These are phyloP conservation scores for Chamaetylas fuelleborni DNA, from an alignment of 2,113 vertebrate genomes.

Conservation along the genomic window DNA sequence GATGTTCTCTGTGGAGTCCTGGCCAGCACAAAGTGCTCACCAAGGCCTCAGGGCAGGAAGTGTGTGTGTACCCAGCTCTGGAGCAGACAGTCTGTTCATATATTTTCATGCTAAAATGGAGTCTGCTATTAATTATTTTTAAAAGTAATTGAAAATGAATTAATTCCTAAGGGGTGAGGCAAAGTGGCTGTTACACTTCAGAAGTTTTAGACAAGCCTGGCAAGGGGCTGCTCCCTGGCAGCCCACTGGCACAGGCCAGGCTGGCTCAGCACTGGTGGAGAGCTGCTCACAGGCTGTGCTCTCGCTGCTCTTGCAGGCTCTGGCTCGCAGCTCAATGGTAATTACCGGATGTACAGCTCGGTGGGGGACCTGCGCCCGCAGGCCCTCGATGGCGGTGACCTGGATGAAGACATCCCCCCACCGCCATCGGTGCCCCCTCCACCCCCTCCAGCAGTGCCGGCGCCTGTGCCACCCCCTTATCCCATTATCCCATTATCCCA, in stretches of 20 bases:
- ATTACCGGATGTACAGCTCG: slow-evolving; percentile 75
- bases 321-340: slow-evolving; percentile 71
- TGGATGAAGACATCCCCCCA: slow-evolving; percentile 81
- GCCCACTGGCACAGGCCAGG: no score
- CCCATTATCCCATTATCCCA: no score
- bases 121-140: neutral
- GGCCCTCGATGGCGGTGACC: slow-evolving; percentile 38
- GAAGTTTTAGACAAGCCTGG: neutral
- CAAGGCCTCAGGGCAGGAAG: neutral
- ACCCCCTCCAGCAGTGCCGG: slow-evolving; percentile 53
- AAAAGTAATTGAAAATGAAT: neutral
- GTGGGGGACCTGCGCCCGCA: slow-evolving; percentile 73
- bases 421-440: slow-evolving; percentile 74
- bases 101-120: neutral
- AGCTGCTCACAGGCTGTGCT: neutral
- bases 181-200: neutral
- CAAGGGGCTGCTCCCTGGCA: neutral
- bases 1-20: neutral
- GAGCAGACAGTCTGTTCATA: neutral
- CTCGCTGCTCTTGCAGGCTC: slow-evolving; percentile 63
- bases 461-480: slow-evolving; percentile 32
- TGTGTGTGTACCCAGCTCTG: neutral
- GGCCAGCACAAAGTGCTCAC: neutral
- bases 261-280: neutral
- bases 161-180: neutral